phyloP scores from a whole-genome alignment of 2,888 invertebrate species.

The Lasioglossum figueresi region DNA sequence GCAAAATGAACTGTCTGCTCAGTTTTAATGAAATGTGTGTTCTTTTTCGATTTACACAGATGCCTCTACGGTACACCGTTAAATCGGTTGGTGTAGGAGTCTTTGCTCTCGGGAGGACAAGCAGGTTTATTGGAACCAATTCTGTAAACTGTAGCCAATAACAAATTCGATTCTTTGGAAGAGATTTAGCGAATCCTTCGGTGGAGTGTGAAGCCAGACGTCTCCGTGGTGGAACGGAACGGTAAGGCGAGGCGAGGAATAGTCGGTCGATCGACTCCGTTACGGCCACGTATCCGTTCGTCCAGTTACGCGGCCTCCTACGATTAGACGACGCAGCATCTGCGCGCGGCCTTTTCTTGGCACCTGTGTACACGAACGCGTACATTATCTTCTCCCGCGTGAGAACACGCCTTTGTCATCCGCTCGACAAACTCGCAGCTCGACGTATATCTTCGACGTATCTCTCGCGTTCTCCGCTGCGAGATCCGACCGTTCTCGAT shows the following conservation, averaged over 20 bases:
- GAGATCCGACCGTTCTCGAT: conserved; percentile 31
- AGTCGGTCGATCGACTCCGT: conserved; percentile 5
- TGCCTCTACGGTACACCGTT: background rate
- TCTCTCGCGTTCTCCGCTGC: conserved; percentile 40
- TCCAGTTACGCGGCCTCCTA: conserved; percentile 42
- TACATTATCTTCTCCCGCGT: conserved; percentile 77
- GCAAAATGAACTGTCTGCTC: background rate
- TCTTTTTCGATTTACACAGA: background rate
- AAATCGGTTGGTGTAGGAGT: background rate
- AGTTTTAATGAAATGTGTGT: background rate
- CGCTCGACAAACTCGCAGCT: conserved; percentile 70
- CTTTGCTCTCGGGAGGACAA: background rate
- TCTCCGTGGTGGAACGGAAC: background rate
- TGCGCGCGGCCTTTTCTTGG: conserved; percentile 78
- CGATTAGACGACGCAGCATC: conserved; percentile 79
- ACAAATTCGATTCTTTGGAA: no score
- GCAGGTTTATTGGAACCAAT: background rate
- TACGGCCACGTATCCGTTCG: conserved; percentile 29
- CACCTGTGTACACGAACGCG: conserved; percentile 82
- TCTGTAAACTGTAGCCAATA: no score
- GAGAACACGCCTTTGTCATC: conserved; percentile 79
- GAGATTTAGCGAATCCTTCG: background rate
- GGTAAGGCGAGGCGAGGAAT: background rate
- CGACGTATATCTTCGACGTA: conserved; percentile 56
- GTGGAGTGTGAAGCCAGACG: background rate